Evolutionary conservation across 2,888 invertebrate species (phyloP), one percentile per base, ranked within the genome.

Genomic region (Vanessa cardui): DNA sequence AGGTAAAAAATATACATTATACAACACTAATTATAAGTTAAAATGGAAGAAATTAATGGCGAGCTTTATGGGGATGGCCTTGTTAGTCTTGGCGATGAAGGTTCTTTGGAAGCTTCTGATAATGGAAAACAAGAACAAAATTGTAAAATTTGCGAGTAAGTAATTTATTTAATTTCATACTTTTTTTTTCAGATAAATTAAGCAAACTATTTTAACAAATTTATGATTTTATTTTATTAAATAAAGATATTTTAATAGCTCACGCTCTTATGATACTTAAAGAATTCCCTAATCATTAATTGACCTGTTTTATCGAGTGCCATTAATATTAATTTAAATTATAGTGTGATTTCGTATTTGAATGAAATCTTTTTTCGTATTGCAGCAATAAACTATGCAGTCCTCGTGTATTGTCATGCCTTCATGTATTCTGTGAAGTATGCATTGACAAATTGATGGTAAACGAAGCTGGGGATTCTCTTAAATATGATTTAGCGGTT

Each of bases 341-440:
- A 52, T 15, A 12, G 4, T 21, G 3, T 12, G 21, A 18, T 47
- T 26, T n/a, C 16, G 33, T 33, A 8, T 8, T 47, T 39, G 21
- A 15, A 61, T 8, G 18, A 61, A 60, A 61, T 46, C 62, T 44
- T 5, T 65, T 26, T 54, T 58, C 54, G 54, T 64, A 69, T 90
- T 94, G 75, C 81, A 96, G 95, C 83, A 95, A 95, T 84, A 96
- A 96, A 79, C 93, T 97, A 81, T 95, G 95, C 86, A 95, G 95
- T 84, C 98, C 99, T 70, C 95, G 98, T 76, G 96, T 99, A 74
- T 94, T 99, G 82, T 96, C 96, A 79, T 99, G 99, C 90, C 95
- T 99, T 85, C 99, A 99, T 93, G 97, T 97, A 62, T 98, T 98
- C 93, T 99, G 99, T 92, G 97, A 98, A 92, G 94, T 95, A 76